These are phyloP conservation scores for Salvelinus namaycush DNA, from an alignment of 2,113 vertebrate species.

Conservation along the genomic window DNA sequence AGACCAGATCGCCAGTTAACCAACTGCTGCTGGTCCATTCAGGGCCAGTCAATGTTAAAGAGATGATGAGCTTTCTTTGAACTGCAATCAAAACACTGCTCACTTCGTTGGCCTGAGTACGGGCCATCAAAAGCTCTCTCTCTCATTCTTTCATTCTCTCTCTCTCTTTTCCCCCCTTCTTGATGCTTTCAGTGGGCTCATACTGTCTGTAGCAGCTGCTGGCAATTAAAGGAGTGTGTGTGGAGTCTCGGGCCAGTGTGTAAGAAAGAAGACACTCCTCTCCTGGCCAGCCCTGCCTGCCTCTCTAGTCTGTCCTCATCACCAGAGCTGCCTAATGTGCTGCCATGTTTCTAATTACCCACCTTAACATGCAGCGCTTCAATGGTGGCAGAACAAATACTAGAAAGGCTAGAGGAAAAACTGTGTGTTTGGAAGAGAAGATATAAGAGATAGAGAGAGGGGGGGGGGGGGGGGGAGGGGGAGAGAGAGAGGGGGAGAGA, in stretches of 20 bases:
- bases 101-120: conserved; percentile 54
- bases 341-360: conserved; percentile 69
- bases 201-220: conserved; percentile 66
- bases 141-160: conserved; percentile 35
- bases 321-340: conserved; percentile 54
- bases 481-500: not conserved
- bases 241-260: conserved; percentile 52
- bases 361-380: conserved; percentile 42
- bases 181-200: not conserved
- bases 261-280: conserved; percentile 14
- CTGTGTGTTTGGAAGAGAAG: conserved; percentile 24
- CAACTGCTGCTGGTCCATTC: conserved; percentile 30
- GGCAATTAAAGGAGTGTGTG: conserved; percentile 74
- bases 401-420: not conserved
- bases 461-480: not conserved
- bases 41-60: conserved; percentile 52
- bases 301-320: conserved; percentile 31
- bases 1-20: not conserved
- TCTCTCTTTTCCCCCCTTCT: conserved; percentile 30
- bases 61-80: conserved; percentile 70
- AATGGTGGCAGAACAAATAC: too few relatives aligned
- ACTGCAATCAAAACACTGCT: conserved; percentile 68
- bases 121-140: conserved; percentile 55
- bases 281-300: conserved; percentile 20
- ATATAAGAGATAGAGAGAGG: conserved; percentile 5